Evolutionary conservation across 2,888 invertebrate species (phyloP), one percentile per base, ranked within the genome.

Genomic region (Nezara viridula): DNA sequence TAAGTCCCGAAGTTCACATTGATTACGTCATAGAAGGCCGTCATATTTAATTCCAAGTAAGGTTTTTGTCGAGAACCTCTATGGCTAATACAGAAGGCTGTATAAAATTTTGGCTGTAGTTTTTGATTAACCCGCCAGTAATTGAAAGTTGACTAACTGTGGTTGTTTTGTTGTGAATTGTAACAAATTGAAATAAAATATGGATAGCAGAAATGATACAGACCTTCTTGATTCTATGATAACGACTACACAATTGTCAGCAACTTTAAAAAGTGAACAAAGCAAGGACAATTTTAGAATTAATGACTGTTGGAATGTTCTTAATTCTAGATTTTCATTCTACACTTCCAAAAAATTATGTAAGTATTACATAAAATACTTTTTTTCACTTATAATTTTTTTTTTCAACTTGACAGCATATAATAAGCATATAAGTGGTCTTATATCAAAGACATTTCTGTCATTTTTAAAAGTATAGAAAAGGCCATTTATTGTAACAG

Each of bases 281-380:
- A 81, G 16, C 12, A 44, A n/a, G 4, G 81, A 81, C 12, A n/a
- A 44, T n/a, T 81, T 44, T 14, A 81, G n/a, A 81, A n/a, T 81
- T 81, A 81, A 81, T 44, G 44, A 81, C n/a, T 44, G 44, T 12
- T 47, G 40, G 81, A 81, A 81, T 47, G 81, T 81, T 24, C 40
- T 81, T n/a, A 81, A 81, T n/a, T 81, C 81, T 44, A 44, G 81
- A 44, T 81, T 44, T 47, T 14, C 44, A n/a, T 81, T 37, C 14
- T 81, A 44, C 44, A 44, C 81, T 81, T 81, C 81, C 2, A 81
- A 81, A n/a, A 81, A 81, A 81, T n/a, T 81, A 47, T 44, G 81
- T 81, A 44, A 81, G 81, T 81, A n/a, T 44, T 73, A 21, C 60
- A 12, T 52, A 52, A 52, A 52, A 52, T 12, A 24, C 24, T 24